phyloP scores from a whole-genome alignment of 2,113 vertebrate species.

The Hemichromis elongatus region DNA sequence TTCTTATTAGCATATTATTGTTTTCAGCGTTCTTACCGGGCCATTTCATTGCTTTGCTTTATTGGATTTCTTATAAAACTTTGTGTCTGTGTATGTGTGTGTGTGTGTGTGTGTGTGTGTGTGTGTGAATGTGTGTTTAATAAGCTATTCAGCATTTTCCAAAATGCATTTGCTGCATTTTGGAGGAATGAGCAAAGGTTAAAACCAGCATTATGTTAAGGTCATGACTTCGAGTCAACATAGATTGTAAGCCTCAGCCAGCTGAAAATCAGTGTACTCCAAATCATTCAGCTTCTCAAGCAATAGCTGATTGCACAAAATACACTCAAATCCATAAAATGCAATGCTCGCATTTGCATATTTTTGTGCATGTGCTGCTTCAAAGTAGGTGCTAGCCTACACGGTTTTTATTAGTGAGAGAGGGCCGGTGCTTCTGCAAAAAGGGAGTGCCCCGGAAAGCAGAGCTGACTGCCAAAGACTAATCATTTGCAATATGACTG shows the following conservation, averaged over 20 bases:
- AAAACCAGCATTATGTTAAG: background rate
- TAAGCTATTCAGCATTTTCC: accelerated
- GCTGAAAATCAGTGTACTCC: background rate
- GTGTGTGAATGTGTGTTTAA: accelerated
- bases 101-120: background rate
- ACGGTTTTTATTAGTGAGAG: background rate
- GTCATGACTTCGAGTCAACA: background rate
- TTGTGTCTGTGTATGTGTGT: accelerated
- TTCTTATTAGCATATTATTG: background rate
- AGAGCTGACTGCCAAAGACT: background rate
- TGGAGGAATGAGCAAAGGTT: background rate
- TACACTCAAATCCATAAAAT: background rate
- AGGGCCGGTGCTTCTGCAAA: background rate
- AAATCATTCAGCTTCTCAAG: background rate
- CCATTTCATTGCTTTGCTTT: background rate
- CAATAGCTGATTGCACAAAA: background rate
- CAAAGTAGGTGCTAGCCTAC: background rate
- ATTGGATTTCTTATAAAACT: background rate
- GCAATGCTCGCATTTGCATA: background rate
- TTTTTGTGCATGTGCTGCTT: background rate
- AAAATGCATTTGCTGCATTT: background rate
- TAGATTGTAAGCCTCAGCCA: background rate
- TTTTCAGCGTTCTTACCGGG: background rate
- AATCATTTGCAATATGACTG: background rate
- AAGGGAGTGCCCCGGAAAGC: background rate